Evolutionary conservation across 1,140 invertebrate genomes (phyloP).

Genomic region (Lepidurus packardi): DNA sequence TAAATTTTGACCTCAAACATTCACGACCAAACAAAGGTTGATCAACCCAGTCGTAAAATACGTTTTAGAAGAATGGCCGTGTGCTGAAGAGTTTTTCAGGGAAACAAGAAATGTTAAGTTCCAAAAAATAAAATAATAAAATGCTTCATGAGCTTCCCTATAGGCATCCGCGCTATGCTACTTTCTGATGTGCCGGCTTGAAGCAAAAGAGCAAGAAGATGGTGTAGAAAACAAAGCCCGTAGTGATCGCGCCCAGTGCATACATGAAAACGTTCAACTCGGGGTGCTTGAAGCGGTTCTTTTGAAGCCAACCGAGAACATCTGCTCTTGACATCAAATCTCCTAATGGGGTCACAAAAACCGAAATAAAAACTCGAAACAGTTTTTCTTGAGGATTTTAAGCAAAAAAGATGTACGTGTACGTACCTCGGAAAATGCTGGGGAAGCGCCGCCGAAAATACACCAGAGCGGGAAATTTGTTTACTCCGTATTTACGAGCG

Average conservation of each 20-base stretch:
- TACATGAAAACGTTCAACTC: slow-evolving; percentile 94
- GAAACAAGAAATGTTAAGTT: background rate
- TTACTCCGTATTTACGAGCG: slow-evolving; percentile 91
- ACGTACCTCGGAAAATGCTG: slow-evolving; percentile 81
- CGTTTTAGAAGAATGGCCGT: background rate
- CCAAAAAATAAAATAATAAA: background rate
- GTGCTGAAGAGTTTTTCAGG: background rate
- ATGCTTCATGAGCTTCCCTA: background rate
- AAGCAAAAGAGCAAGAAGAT: slow-evolving; percentile 85
- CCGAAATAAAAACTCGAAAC: slow-evolving; percentile 22
- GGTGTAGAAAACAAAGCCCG: slow-evolving; percentile 83
- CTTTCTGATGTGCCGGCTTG: slow-evolving; percentile 38
- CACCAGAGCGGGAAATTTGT: slow-evolving; percentile 81
- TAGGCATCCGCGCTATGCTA: slow-evolving; percentile 27
- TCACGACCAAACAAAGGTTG: background rate
- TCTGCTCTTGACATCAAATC: slow-evolving; percentile 74
- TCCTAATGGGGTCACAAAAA: slow-evolving; percentile 51
- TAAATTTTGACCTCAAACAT: background rate
- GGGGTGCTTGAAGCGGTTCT: slow-evolving; percentile 85
- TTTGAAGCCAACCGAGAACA: slow-evolving; percentile 87
- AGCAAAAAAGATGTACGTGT: background rate
- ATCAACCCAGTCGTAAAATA: background rate
- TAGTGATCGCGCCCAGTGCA: slow-evolving; percentile 72
- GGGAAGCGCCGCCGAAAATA: slow-evolving; percentile 91
- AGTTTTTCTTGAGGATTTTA: background rate